Evolutionary conservation across 2,797 vertebrate genomes (phyloP), one percentile per base, ranked within the genome.

Genomic region (Falco cherrug): DNA sequence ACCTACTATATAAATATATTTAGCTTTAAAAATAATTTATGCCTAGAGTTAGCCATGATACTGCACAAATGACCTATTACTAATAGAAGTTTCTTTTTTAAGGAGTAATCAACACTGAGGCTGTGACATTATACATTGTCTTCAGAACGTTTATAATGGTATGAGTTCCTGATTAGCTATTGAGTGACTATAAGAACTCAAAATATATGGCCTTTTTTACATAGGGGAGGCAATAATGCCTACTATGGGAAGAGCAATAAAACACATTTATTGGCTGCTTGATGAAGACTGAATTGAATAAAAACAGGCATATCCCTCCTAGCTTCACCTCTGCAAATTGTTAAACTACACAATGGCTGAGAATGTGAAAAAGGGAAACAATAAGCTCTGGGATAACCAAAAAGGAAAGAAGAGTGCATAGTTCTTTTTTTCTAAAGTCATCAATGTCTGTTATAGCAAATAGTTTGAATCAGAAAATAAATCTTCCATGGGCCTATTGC

Each of bases 181-280:
- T 96, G 70, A 93, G 56, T 89, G 86, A 61, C 65, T 93, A 50
- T 80, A 93, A 92, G 74, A 56, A 84, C 93, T 92, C 70, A 90
- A 64, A 96, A 96, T 96, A 57, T 70, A 95, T 86, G 33, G 37
- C 48, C 68, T 84, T 91, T 97, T 93, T 87, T 78, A 85, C 43
- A 33, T 79, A 71, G 82, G 83, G 61, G 48, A 95, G 45, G 63
- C 53, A 74, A 73, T 97, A 97, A 96, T 95, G 65, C 71, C 85
- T 63, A 4, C 68, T 37, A 16, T 85, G 48, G 51, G 71, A 70
- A 92, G 92, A 83, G 65, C 79, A 89, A 87, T 93, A 97, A 86
- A 97, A 90, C 81, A 94, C 6, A 29, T 95, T 96, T 96, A 96
- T 94, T 90, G 87, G n/a, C 85, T 97, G 77, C 53, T 93, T 70